Evolutionary conservation across 2,888 invertebrate species (phyloP).

Genomic region (Coleophora deauratella): DNA sequence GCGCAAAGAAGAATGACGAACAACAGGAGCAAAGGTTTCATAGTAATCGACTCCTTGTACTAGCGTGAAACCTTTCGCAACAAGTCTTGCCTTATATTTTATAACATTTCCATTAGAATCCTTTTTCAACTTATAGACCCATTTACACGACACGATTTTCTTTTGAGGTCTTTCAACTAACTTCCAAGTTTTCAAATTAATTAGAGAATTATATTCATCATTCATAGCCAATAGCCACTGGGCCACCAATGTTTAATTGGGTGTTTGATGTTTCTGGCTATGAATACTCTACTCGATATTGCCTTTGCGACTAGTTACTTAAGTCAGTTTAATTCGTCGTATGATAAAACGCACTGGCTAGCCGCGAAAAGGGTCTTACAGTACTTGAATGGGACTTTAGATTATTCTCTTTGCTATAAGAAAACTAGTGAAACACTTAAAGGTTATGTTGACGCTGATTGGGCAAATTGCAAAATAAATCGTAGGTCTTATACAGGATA

Average conservation of each 20-base stretch:
- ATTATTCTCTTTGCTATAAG: too few relatives aligned
- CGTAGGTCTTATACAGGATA: constrained; percentile 2
- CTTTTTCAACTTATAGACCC: constrained; percentile 6
- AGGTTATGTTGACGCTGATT: too few relatives aligned
- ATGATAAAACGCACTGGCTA: too few relatives aligned
- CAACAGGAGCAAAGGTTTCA: constrained; percentile 10
- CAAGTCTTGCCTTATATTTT: constrained; percentile 6
- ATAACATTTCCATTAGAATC: neutral
- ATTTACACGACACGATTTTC: constrained; percentile 3
- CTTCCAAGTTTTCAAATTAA: neutral
- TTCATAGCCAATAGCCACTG: constrained; percentile 1
- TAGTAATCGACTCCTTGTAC: constrained; percentile 6
- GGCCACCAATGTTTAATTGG: neutral
- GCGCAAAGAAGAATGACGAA: constrained; percentile 6
- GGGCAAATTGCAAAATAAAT: neutral
- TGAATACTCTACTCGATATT: too few relatives aligned
- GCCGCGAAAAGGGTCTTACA: too few relatives aligned
- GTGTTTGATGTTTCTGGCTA: too few relatives aligned
- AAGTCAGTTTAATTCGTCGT: too few relatives aligned
- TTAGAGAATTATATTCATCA: constrained; percentile 1
- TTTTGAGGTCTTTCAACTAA: neutral
- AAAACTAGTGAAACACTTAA: too few relatives aligned
- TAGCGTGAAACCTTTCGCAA: constrained; percentile 9
- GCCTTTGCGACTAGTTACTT: too few relatives aligned
- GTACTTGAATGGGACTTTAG: too few relatives aligned